Evolutionary conservation across 2,888 invertebrate species (phyloP), one percentile per base, ranked within the genome.

Genomic region (Gisinianus flammeolus): DNA sequence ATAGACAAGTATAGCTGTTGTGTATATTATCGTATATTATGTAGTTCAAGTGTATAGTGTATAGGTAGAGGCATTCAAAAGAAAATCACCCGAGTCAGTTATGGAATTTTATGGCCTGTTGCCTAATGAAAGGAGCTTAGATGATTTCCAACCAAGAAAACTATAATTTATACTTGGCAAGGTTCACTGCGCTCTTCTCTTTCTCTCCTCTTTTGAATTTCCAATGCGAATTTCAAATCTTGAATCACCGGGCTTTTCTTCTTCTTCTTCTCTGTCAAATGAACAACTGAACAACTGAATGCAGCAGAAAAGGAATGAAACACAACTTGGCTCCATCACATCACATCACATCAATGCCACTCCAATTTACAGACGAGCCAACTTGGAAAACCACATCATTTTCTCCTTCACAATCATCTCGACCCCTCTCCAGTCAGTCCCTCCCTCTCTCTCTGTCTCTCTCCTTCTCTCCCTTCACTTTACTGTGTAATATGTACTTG

Each of bases 141-240:
- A 68, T 68, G 44, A 68, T 68, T 68, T 35, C 68, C 44, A n/a
- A 22, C 68, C 44, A n/a, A 22, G n/a, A 68, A 56, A 73, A 33
- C 73, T 31, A 73, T 73, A 62, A 73, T 62, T 73, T 58, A 62
- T 73, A 33, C 58, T 73, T 71, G 71, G 71, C 71, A 54, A 71
- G 71, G 71, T 71, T 71, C 54, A 54, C 44, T 28, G 54, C 71
- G n/a, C 30, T 71, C 31, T 26, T 8, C 28, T 28, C 26, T 28
- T 8, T 64, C 62, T 28, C 62, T 64, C 16, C 26, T 26, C 26
- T 24, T 22, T 26, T 22, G 26, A 28, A 28, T n/a, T 12, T 31
- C 66, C 66, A 30, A 28, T 26, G 22, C 62, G 24, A 28, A 24
- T 26, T 28, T 26, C 5, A 64, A 30, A 66, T 16, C 66, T 12